These are phyloP conservation scores for Pagetopsis macropterus DNA, from an alignment of 2,797 vertebrate genomes.

Conservation along the genomic window DNA sequence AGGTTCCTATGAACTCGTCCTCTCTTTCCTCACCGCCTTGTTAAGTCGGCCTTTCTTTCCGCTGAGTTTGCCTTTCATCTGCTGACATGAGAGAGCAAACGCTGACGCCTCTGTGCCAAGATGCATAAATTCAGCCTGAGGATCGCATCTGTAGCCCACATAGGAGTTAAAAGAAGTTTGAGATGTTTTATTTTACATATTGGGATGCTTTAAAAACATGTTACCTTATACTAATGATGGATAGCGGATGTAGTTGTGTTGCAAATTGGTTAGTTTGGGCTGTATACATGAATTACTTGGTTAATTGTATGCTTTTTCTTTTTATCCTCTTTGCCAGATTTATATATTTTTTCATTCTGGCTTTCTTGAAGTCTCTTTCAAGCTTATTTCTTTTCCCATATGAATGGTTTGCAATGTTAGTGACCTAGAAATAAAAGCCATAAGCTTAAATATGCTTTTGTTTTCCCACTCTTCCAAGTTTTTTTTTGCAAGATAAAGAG, in stretches of 20 bases:
- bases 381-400: background rate
- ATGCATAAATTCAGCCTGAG: background rate
- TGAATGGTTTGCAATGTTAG: conserved; percentile 9
- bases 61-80: conserved; percentile 44
- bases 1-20: conserved; percentile 18
- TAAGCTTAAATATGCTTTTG: conserved; percentile 13
- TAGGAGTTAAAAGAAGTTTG: background rate
- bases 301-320: background rate
- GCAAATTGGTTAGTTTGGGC: background rate
- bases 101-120: conserved; percentile 15
- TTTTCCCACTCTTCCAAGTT: conserved; percentile 9
- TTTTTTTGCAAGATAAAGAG: background rate
- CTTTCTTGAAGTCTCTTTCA: background rate
- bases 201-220: background rate
- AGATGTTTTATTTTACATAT: background rate
- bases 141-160: background rate
- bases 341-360: background rate
- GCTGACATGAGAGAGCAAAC: conserved; percentile 27
- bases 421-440: conserved; percentile 39
- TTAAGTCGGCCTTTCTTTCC: conserved; percentile 41
- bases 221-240: background rate
- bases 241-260: background rate
- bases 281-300: background rate
- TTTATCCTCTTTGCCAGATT: background rate
- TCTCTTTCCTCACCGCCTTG: conserved; percentile 30